Evolutionary conservation across 2,113 vertebrate genomes (phyloP).

Genomic region (Oplegnathus fasciatus): DNA sequence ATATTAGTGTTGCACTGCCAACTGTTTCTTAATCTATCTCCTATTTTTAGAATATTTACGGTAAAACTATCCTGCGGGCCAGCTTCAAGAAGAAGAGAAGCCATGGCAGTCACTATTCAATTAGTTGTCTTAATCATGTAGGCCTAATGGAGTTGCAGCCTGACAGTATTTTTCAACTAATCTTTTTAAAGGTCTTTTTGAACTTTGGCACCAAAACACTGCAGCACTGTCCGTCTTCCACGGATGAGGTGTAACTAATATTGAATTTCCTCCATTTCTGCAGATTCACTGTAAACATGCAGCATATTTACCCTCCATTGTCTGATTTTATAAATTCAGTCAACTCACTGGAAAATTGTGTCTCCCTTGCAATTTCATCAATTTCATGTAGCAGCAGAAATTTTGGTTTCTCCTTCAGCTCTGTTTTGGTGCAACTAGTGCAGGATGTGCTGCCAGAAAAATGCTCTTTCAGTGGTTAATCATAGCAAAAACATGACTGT

Average conservation of each 20-base stretch:
- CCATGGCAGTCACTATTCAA: slow-evolving; percentile 25
- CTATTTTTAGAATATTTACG: not conserved
- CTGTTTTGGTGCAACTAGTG: not conserved
- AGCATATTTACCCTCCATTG: not conserved
- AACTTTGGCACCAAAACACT: not conserved
- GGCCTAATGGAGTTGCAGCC: slow-evolving; percentile 47
- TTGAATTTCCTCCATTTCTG: not conserved
- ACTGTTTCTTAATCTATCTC: not conserved
- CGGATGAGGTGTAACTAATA: not conserved
- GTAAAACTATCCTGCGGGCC: not conserved
- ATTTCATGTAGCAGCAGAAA: not conserved
- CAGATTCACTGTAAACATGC: slow-evolving; percentile 1
- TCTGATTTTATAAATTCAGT: not conserved
- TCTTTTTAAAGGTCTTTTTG: slow-evolving; percentile 35
- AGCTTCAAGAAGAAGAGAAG: not conserved
- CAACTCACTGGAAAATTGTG: not conserved
- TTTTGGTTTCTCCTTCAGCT: not conserved
- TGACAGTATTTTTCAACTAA: slow-evolving; percentile 31
- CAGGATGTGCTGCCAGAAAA: not conserved
- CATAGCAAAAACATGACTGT: not conserved
- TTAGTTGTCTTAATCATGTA: slow-evolving; percentile 32
- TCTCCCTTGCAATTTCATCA: not conserved
- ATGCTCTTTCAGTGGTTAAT: not conserved
- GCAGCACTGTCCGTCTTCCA: not conserved
- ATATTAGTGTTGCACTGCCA: too few species aligned